A percentile compares a stretch with the other conserved stretches of the same genome.
Conservation (phyloP, 92 coral and sea anemone species). For the Palythoa heliodiscus region DNA sequence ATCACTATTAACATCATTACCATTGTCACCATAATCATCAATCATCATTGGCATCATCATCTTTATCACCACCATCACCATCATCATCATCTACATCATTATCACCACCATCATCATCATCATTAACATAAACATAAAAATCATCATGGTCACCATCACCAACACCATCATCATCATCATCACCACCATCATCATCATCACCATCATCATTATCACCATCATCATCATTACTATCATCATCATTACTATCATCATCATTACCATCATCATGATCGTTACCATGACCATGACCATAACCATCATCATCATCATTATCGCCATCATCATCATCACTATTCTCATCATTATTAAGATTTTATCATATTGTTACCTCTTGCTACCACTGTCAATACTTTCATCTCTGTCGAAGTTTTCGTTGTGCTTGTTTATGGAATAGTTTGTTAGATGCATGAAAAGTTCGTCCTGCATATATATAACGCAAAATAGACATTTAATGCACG, state of each 20-base stretch:
- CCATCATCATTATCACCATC: not conserved
- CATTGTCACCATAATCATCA: too few relatives aligned
- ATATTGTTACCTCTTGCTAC: constrained; percentile 83
- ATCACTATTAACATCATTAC: not conserved
- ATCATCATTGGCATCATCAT: too few relatives aligned
- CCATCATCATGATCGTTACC: not conserved
- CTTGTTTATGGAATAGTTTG: constrained; percentile 95
- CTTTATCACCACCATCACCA: not conserved
- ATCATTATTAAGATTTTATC: not conserved
- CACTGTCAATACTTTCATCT: constrained; percentile 78
- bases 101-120: not conserved
- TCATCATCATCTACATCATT: not conserved
- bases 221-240: not conserved
- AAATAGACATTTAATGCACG: not conserved
- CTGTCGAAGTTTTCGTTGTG: constrained; percentile 94
- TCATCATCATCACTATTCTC: not conserved
- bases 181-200: not conserved
- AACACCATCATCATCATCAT: not conserved
- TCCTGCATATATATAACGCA: constrained; percentile 53
- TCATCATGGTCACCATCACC: not conserved
- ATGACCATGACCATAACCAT: not conserved
- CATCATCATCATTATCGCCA: not conserved
- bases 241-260: not conserved
- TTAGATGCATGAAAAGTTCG: constrained; percentile 94
- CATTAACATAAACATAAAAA: not conserved